Conservation (phyloP, 2,888 invertebrate genomes). For the Troides oblongomaculatus region DNA sequence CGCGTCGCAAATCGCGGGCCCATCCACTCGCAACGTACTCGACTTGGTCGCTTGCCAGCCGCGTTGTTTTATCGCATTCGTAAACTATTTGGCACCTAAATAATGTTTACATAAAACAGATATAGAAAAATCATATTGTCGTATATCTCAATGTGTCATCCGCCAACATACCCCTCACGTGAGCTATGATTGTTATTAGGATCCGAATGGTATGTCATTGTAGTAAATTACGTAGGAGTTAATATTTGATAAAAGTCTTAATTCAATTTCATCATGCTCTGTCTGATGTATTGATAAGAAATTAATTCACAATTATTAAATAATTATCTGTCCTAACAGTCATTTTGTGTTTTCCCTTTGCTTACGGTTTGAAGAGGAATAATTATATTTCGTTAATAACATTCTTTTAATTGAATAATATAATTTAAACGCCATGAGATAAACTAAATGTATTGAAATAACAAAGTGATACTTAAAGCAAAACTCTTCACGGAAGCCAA, state of each 20-base stretch:
- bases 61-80: conserved; percentile 72
- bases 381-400: background rate
- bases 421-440: background rate
- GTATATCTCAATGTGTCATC: conserved; percentile 66
- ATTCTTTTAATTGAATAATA: background rate
- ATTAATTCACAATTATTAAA: no score
- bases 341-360: no score
- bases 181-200: conserved; percentile 28
- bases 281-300: no score
- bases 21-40: conserved; percentile 68
- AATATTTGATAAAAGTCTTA: background rate
- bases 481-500: conserved; percentile 30
- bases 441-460: background rate
- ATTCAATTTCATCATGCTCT: background rate
- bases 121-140: conserved; percentile 64
- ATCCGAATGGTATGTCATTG: background rate
- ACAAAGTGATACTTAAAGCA: conserved; percentile 26
- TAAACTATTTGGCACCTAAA: conserved; percentile 74
- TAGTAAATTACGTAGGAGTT: background rate
- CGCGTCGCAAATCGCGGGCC: conserved; percentile 58
- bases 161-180: conserved; percentile 36
- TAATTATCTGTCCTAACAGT: no score
- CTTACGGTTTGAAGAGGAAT: no score
- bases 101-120: conserved; percentile 73
- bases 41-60: conserved; percentile 74